A percentile compares a stretch with the other conserved stretches of the same genome.
phyloP scores from a whole-genome alignment of 2,113 vertebrate genomes.

The Pterocles orientalis region DNA sequence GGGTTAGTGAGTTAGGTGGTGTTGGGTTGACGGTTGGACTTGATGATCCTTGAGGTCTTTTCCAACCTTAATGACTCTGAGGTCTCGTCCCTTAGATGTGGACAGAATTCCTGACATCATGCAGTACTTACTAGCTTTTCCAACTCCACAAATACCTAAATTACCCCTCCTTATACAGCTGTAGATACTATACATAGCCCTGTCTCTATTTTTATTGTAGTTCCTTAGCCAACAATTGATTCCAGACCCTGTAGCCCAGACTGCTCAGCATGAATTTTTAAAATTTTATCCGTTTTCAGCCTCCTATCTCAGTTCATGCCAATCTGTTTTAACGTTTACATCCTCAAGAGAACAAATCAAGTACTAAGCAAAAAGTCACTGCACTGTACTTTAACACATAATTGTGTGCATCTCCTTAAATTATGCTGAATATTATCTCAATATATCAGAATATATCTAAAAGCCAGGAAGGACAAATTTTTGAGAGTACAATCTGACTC shows the following conservation, averaged over 20 bases:
- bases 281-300: not conserved
- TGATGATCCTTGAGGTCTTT: too few species aligned
- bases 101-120: not conserved
- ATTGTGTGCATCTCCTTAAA: not conserved
- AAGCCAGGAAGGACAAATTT: not conserved
- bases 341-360: not conserved
- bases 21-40: too few species aligned
- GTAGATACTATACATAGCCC: not conserved
- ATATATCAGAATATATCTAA: not conserved
- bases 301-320: not conserved
- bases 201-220: not conserved
- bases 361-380: not conserved
- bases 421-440: not conserved
- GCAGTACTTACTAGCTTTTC: not conserved
- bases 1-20: too few species aligned
- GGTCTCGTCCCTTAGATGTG: not conserved
- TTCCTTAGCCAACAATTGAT: not conserved
- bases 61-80: not conserved
- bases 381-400: not conserved
- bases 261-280: not conserved
- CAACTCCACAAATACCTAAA: not conserved
- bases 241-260: not conserved
- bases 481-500: not conserved
- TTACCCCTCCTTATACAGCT: not conserved
- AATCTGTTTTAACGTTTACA: not conserved